A percentile compares a stretch with the other conserved stretches of the same genome.
These are phyloP conservation scores for Drosophila takahashii DNA, from an alignment of 1,140 invertebrate species.

Conservation along the genomic window DNA sequence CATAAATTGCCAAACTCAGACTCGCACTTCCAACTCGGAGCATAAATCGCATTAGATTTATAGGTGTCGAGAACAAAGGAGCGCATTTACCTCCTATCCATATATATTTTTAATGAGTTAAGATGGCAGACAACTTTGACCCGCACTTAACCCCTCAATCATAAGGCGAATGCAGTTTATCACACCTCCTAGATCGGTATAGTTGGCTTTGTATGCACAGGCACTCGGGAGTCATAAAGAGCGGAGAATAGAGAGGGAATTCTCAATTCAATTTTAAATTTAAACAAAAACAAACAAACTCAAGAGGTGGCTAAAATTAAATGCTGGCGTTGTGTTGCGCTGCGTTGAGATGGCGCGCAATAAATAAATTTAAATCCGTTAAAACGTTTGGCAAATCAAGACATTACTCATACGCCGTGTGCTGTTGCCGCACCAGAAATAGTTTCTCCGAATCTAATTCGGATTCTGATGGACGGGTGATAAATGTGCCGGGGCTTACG, in stretches of 20 bases:
- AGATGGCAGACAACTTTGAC: slow-evolving; percentile 19
- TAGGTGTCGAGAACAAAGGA: background rate
- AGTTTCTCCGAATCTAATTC: slow-evolving; percentile 24
- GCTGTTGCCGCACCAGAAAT: slow-evolving; percentile 51
- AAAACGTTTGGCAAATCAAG: slow-evolving; percentile 76
- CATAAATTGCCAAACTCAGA: slow-evolving; percentile 27
- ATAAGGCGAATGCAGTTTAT: slow-evolving; percentile 11
- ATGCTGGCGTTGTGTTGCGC: slow-evolving; percentile 10
- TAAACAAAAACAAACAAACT: slow-evolving; percentile 46
- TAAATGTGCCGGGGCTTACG: slow-evolving; percentile 67
- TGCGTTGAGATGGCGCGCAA: slow-evolving; percentile 29
- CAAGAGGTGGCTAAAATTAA: slow-evolving; percentile 61
- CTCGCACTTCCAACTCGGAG: background rate
- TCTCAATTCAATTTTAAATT: background rate
- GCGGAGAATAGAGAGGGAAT: background rate
- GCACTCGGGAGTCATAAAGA: slow-evolving; percentile 1
- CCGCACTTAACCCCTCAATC: slow-evolving; percentile 22
- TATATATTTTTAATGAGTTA: slow-evolving; percentile 12
- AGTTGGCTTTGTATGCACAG: background rate
- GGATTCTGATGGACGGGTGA: slow-evolving; percentile 48
- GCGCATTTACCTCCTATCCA: background rate
- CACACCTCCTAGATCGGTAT: slow-evolving; percentile 5
- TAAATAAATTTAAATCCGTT: slow-evolving; percentile 76
- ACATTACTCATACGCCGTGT: slow-evolving; percentile 78
- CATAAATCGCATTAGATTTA: slow-evolving; percentile 32